Conservation (phyloP, 2,888 invertebrate genomes). For the Norana najaformis region DNA sequence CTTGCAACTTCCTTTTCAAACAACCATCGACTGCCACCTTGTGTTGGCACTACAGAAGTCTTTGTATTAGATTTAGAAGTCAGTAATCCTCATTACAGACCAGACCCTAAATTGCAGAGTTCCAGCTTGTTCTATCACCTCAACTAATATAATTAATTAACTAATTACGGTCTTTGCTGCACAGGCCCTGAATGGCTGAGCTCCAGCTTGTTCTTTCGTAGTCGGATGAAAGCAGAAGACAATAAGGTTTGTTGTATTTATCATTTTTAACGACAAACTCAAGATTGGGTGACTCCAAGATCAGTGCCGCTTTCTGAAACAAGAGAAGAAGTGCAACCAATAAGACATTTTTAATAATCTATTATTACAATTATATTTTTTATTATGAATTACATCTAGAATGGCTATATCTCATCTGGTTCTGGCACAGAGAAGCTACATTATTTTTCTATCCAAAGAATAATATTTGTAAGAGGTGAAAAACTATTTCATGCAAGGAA, state of each 20-base stretch:
- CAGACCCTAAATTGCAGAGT: no score
- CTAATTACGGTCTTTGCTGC: conserved; percentile 62
- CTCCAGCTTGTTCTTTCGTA: conserved; percentile 92
- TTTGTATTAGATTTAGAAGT: not conserved
- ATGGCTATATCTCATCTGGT: no score
- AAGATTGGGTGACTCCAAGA: conserved; percentile 33
- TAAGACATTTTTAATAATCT: not conserved
- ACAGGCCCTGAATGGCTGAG: conserved; percentile 83
- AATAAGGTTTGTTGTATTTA: conserved; percentile 67
- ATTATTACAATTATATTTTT: no score
- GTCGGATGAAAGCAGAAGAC: conserved; percentile 89
- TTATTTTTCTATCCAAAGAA: no score
- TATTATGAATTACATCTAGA: no score
- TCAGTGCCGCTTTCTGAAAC: conserved; percentile 30
- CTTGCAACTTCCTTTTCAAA: not conserved
- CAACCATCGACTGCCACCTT: not conserved
- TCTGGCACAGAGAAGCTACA: no score
- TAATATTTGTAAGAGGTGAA: no score
- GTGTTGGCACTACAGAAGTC: not conserved
- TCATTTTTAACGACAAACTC: conserved; percentile 35
- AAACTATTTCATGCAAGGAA: no score
- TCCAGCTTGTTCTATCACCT: not conserved
- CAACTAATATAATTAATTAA: not conserved
- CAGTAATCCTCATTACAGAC: not conserved
- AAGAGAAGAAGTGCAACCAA: not conserved